Base-by-base conservation (phyloP, 2,113 vertebrate species). In the Cricetomys ansorgei region DNA sequence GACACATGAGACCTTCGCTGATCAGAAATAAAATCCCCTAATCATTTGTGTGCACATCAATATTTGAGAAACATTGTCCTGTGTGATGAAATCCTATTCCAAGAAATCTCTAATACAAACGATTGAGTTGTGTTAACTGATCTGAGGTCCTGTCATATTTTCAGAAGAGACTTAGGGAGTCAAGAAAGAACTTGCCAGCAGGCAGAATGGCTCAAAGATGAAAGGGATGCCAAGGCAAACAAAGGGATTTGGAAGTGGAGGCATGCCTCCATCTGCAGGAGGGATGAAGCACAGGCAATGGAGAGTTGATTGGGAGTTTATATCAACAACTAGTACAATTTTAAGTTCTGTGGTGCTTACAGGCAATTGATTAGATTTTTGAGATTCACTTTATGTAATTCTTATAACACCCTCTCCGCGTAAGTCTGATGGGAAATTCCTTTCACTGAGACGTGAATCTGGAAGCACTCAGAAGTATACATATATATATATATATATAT, bases 121-220 rank as follows among this genome's bases (percentile, higher is more conserved):
- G 13, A 43, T 57, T 75, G n/a, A 55, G 17, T 55, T 81, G n/a
- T 48, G 76, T 55, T 76, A 57, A 86, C 31, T 59, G 57, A 76
- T 27, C 48, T 87, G 64, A 92, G 65, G 57, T 17, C 21, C 15
- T 80, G 81, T 75, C 19, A 59, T 40, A 31, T 40, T 55, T 72
- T 53, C 67, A 25, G 15, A n/a, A 65, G 29, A 86, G 43, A 86
- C 79, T 43, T 86, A 59, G 43, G 29, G 31, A 87, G 62, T 94
- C 84, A 95, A 89, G 43, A 72, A 89, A 87, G n/a, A 87, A 92
- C 57, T 92, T 86, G 27, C 48, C 31, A 69, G 48, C 13, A 91
- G 72, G 29, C 37, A 87, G 29, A 86, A 17, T 37, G 65, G 12
- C 62, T 53, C 9, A 72, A 21, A 94, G 45, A 87, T 77, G 12